phyloP scores from a whole-genome alignment of 1,140 invertebrate genomes.

The Campoletis sonorensis region DNA sequence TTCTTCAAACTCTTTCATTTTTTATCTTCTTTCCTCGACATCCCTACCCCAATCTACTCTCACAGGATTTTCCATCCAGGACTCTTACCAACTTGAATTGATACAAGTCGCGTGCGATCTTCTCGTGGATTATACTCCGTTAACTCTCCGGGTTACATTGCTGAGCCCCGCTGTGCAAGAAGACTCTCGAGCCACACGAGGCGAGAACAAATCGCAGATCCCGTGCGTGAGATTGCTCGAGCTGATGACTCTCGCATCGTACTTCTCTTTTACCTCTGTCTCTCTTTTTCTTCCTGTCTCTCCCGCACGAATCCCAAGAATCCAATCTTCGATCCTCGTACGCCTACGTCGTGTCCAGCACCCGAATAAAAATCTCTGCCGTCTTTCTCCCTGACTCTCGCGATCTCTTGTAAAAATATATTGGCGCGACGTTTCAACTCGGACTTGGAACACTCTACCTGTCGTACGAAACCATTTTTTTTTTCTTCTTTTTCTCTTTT shows the following conservation, averaged over 20 bases:
- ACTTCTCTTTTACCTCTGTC: slow-evolving; percentile 37
- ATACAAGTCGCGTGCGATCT: slow-evolving; percentile 37
- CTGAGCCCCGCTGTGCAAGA: background rate
- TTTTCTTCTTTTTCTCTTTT: no score
- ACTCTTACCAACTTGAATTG: slow-evolving; percentile 7
- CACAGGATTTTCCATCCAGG: background rate
- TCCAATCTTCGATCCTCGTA: slow-evolving; percentile 40
- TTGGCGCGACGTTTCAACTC: background rate
- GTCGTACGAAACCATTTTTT: no score
- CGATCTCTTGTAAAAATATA: background rate
- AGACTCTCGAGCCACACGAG: slow-evolving; percentile 14
- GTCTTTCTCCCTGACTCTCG: background rate
- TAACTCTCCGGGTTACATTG: slow-evolving; percentile 22
- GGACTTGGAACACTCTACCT: no score
- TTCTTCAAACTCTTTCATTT: no score
- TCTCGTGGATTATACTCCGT: slow-evolving; percentile 21
- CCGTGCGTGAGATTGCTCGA: slow-evolving; percentile 51
- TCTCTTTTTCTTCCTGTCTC: background rate
- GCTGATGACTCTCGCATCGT: slow-evolving; percentile 49
- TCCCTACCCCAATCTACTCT: background rate
- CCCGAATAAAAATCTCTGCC: background rate
- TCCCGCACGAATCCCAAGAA: slow-evolving; percentile 53
- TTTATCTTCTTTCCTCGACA: no score
- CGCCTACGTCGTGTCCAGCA: slow-evolving; percentile 14
- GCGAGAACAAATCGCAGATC: slow-evolving; percentile 50